Base-by-base conservation (phyloP, 1,140 invertebrate genomes). In the Drosophila pallidifrons region DNA sequence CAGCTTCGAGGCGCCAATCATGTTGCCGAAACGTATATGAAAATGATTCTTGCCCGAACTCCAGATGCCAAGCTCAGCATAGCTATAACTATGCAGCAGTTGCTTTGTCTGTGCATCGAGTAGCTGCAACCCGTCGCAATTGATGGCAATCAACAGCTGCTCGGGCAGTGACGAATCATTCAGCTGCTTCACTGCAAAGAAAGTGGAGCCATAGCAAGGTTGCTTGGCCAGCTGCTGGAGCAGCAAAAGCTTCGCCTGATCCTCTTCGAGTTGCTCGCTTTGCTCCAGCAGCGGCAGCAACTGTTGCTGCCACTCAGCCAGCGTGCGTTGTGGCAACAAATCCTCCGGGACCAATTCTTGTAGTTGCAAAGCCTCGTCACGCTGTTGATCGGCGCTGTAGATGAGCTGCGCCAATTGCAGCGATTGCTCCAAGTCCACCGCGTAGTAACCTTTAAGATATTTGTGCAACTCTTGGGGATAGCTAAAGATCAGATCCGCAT, bases 381-480 rank as follows among this genome's bases (percentile, higher is more conserved):
- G 61, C 6, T 88, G 68, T 6, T 13, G 46, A 13, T 96, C 95
- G 72, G 96, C 94, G 15, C 68, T 60, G 86, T 97, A 96, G 35
- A 99, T 96, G 0, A 98, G 93, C 16, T 96, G 96, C 0, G 95
- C 98, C 41, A 99, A 92, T 87, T 95, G 94, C 3, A 96, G 93
- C 6, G 97, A 96, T 91, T 98, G 97, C 49, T 97, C 95, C 91
- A 96, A 96, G 1, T 93, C 95, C 60, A 96, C 96, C 89, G 96
- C 96, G 91, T 98, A 97, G 93, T 97, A 98, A 6, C 97, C 98
- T 82, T 97, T 94, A 11, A 99, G 94, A 90, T 97, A 96, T 93
- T 99, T 99, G 0, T 97, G 97, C 35, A 98, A 91, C 93, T 99
- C 98, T 94, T 99, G 98, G 78, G 98, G 96, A 92, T 96, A 99